phyloP scores from a whole-genome alignment of 2,888 invertebrate species.

The Stenodema calcarata region DNA sequence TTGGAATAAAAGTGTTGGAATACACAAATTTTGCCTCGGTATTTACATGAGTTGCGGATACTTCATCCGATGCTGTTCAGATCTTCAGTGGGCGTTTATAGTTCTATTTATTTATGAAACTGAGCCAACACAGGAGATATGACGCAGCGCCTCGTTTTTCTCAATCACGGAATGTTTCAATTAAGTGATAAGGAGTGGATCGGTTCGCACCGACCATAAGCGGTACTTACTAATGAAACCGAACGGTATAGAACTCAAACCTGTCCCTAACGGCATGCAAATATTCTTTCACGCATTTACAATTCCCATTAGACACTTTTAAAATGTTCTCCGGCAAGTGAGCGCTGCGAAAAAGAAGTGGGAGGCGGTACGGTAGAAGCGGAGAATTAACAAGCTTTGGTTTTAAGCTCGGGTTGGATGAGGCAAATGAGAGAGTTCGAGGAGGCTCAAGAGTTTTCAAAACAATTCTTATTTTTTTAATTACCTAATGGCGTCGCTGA shows the following conservation, averaged over 20 bases:
- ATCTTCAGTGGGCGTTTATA: too few species aligned
- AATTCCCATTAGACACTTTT: conserved; percentile 39
- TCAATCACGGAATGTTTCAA: too few species aligned
- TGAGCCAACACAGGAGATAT: too few species aligned
- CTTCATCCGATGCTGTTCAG: too few species aligned
- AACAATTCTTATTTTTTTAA: conserved; percentile 52
- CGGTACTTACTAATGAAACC: background rate
- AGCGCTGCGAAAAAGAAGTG: background rate
- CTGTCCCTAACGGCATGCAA: conserved; percentile 7
- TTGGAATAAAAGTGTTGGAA: too few species aligned
- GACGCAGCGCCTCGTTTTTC: too few species aligned
- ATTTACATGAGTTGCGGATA: too few species aligned
- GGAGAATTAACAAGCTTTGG: conserved; percentile 36
- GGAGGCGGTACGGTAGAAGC: background rate
- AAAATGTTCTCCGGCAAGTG: conserved; percentile 35
- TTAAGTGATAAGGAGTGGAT: too few species aligned
- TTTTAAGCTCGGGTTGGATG: conserved; percentile 23
- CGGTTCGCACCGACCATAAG: background rate
- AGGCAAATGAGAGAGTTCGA: conserved; percentile 40
- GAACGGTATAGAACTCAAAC: background rate
- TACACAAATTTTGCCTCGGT: too few species aligned
- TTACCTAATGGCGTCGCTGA: conserved; percentile 50
- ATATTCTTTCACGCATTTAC: conserved; percentile 25
- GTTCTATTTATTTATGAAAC: too few species aligned
- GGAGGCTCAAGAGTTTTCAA: conserved; percentile 32